A percentile compares a stretch with the other conserved stretches of the same genome.
Conservation (phyloP, 2,888 invertebrate genomes). For the Amblyjoppa proteus region DNA sequence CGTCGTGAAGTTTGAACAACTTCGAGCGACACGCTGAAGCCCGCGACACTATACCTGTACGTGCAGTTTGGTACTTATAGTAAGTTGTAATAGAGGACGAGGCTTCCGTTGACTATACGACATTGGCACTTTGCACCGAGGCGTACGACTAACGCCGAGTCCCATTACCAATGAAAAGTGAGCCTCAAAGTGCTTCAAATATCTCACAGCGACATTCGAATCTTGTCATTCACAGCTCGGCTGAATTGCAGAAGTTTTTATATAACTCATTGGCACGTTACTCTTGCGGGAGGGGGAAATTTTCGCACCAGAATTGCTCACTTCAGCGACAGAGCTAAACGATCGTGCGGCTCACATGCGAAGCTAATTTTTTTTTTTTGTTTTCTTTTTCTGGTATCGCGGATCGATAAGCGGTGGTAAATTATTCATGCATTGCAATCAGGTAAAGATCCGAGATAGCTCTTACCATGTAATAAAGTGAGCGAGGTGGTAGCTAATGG, state of each 20-base stretch:
- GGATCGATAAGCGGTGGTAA: slow-evolving; percentile 49
- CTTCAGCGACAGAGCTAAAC: background rate
- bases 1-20: slow-evolving; percentile 44
- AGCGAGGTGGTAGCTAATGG: background rate
- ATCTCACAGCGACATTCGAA: slow-evolving; percentile 24
- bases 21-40: slow-evolving; percentile 10
- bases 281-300: background rate
- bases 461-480: slow-evolving; percentile 31
- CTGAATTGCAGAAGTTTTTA: slow-evolving; percentile 25
- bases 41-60: background rate
- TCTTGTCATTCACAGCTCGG: background rate
- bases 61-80: slow-evolving; percentile 14
- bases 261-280: background rate
- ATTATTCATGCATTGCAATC: slow-evolving; percentile 59
- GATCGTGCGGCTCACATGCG: slow-evolving; percentile 5
- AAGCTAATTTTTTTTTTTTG: slow-evolving; percentile 24
- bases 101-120: slow-evolving; percentile 23
- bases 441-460: slow-evolving; percentile 39
- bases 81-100: slow-evolving; percentile 28
- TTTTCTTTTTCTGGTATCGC: slow-evolving; percentile 3
- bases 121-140: slow-evolving; percentile 32
- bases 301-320: background rate
- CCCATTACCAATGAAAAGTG: slow-evolving; percentile 49
- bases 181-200: slow-evolving; percentile 40
- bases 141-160: slow-evolving; percentile 13